Evolutionary conservation across 1,140 invertebrate genomes (phyloP), one percentile per base, ranked within the genome.

Genomic region (Uloborus diversus): DNA sequence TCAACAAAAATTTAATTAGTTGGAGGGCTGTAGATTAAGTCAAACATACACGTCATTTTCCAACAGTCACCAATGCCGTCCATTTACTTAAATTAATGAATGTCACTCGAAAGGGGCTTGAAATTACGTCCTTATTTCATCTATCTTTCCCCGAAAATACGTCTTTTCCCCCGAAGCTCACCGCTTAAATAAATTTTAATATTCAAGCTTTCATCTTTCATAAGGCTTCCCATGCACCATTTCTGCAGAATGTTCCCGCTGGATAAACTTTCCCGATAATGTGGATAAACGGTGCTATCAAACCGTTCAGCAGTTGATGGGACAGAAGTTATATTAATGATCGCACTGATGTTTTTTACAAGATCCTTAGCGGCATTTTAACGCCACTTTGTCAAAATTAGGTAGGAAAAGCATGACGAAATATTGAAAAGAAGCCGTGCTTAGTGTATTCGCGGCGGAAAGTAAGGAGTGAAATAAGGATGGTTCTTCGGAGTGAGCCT

Each of bases 331-430:
- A 61, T 61, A 61, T 61, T 61, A 61, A 61, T 61, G 57, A 61
- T 61, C 57, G 28, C 57, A 4, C n/a, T 20, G 17, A 61, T 28
- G 33, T 32, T 61, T 20, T 32, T 33, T 28, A 61, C 30, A n/a
- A 14, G 28, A 1, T 61, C 27, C 57, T 61, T 61, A 61, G 57
- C 30, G 14, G 57, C 28, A 20, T 20, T 61, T 61, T 61, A 61
- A 61, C 33, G 57, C 57, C 57, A 61, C 57, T 61, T 61, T 61
- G 57, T 61, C 57, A 61, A 61, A 61, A 61, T 61, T 61, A 61
- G 30, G 28, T 28, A 32, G 30, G 57, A 61, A 61, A 61, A 32
- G 28, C 57, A 61, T 61, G 57, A 61, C 57, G 28, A 61, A 61
- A 61, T 61, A 61, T 61, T 61, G 57, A 61, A 61, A 61, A 61